Evolutionary conservation across 2,797 vertebrate species (phyloP), one percentile per base, ranked within the genome.

Genomic region (Enteromius mattozi): DNA sequence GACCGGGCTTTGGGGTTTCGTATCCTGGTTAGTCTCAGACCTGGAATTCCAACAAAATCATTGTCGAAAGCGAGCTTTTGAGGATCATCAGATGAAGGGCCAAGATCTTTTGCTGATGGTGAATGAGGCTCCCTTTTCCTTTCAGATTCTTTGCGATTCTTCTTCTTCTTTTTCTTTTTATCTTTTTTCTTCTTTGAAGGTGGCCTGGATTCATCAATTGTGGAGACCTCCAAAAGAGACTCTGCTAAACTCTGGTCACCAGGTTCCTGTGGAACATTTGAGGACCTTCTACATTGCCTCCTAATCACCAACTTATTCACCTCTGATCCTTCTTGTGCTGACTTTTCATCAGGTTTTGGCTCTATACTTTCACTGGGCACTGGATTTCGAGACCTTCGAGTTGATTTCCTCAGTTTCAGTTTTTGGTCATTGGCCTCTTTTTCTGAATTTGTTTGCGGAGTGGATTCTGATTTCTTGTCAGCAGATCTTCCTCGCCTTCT

Each of bases 401-500:
- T 54, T 33, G 92, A 84, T 83, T 90, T 93, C 85, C 69, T 90
- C 24, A 85, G 70, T 63, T 85, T 85, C 30, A 84, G 78, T 87
- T 91, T 95, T 92, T 93, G 94, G 91, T 95, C 93, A 87, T 89
- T 89, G 77, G 84, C 80, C 82, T 87, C 90, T 89, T 82, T 85
- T 91, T 93, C 93, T 86, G 90, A 81, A 85, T 85, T 87, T 21
- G 84, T 86, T 88, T 92, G 91, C 49, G 78, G 87, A 80, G 82
- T 72, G 13, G 89, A 83, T 30, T 91, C 89, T 12, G 85, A 81
- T 85, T 83, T 87, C 87, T 93, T 95, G 86, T 92, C 87, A 49
- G 94, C 94, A 84, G 95, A 94, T 87, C 95, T 92, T 49, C 95
- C 95, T 63, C 94, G 93, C 65, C 94, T 91, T 88, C 93, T 94